Base-by-base conservation (phyloP, 2,797 vertebrate species). In the Siniperca obscura region DNA sequence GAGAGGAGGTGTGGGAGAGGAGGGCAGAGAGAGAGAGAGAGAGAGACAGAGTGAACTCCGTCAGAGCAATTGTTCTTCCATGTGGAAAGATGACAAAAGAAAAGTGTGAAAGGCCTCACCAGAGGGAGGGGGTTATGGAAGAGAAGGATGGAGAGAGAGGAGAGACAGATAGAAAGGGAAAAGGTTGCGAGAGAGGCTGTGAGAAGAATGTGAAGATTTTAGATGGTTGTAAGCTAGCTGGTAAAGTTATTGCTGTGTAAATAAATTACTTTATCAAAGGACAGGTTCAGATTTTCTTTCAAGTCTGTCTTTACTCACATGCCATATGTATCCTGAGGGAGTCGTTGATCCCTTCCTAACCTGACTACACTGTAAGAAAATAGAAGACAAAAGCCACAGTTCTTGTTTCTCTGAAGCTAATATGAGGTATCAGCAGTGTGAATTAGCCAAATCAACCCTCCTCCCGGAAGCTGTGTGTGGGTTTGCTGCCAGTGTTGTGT, bases 61-160 rank as follows among this genome's bases (percentile, higher is more conserved):
- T 91, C 90, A 93, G 84, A 91, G 83, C 88, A 86, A 95, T 94
- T 95, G 94, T 89, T 94, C 93, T 84, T 89, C 90, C 94, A 94
- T 93, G 95, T 92, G 89, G 90, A 95, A 96, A 95, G 93, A 94
- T 95, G 94, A 95, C 88, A 94, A 91, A 91, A 91, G 86, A 69
- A 86, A 92, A 90, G 92, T 90, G 92, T 90, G 89, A 92, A 91
- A 84, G 87, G 78, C 78, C 78, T 91, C 90, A 90, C 74, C 72
- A 75, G 77, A 81, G 84, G 85, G 81, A 80, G 57, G 67, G 60
- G 78, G 57, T n/a, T 55, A 73, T 72, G 68, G 53, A 36, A 85
- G 71, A 79, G 78, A 78, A 52, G 62, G 71, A 84, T 70, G 56
- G 36, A 80, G 84, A 78, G 62, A 52, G 70, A 74, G 56, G 52